phyloP scores from a whole-genome alignment of 1,140 invertebrate genomes.

The Rhyacophila brunnea region DNA sequence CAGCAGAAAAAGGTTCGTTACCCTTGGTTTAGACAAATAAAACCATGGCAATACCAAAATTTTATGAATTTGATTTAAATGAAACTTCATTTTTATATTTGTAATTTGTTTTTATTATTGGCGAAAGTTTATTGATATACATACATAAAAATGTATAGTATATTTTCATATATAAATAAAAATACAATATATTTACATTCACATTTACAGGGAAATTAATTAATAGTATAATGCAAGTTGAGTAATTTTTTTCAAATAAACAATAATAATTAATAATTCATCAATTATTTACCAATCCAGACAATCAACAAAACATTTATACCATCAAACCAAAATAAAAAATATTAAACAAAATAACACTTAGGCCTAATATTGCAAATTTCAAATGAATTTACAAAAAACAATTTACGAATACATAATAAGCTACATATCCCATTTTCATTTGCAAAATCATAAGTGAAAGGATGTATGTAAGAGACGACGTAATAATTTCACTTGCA shows the following conservation, averaged over 20 bases:
- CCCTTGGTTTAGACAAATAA: no score
- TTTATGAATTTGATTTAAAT: no score
- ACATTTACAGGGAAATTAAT: conserved; percentile 35
- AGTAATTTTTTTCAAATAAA: conserved; percentile 38
- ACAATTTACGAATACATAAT: conserved; percentile 1
- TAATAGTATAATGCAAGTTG: conserved; percentile 40
- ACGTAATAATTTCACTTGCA: no score
- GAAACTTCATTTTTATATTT: no score
- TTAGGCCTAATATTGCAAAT: conserved; percentile 56
- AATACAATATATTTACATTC: conserved; percentile 36
- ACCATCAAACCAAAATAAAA: conserved; percentile 39
- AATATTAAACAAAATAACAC: conserved; percentile 54
- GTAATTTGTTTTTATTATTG: no score
- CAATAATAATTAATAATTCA: conserved; percentile 46
- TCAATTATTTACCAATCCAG: conserved; percentile 16
- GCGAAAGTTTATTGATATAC: no score
- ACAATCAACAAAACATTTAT: conserved; percentile 41
- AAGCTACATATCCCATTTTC: no score
- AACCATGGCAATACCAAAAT: no score
- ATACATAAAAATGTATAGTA: conserved; percentile 14
- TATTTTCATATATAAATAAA: conserved; percentile 25
- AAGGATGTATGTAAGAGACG: no score
- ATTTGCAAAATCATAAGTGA: no score
- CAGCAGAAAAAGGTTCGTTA: no score
- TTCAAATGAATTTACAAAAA: conserved; percentile 42